A percentile compares a stretch with the other conserved stretches of the same genome.
Evolutionary conservation across 64 coral and sea anemone genomes (phyloP).

Genomic region (Cladopsammia gracilis): DNA sequence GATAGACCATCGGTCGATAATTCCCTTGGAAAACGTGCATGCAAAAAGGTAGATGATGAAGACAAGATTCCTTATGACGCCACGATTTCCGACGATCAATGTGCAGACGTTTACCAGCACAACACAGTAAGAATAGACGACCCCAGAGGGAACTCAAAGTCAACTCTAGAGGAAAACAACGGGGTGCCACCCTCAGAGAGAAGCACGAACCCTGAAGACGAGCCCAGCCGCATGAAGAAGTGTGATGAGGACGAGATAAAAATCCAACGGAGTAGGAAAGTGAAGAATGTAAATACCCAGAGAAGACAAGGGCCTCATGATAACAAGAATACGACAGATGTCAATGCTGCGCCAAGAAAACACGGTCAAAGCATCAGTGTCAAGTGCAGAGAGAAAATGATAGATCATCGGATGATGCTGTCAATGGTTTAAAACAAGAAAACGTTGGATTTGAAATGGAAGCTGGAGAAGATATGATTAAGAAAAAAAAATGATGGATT

Average conservation of each 20-base stretch:
- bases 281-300: constrained; percentile 8
- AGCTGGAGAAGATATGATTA: constrained; percentile 12
- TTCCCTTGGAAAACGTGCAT: constrained; percentile 9
- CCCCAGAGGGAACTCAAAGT: constrained; percentile 11
- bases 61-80: constrained; percentile 20
- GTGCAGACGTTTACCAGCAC: constrained; percentile 11
- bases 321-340: not conserved
- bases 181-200: not conserved
- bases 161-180: constrained; percentile 3
- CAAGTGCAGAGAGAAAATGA: not conserved
- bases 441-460: constrained; percentile 8
- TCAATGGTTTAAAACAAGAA: constrained; percentile 13
- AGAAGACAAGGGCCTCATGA: not conserved
- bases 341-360: constrained; percentile 3
- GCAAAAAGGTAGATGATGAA: constrained; percentile 17
- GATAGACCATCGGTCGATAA: not conserved
- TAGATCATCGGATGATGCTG: not conserved
- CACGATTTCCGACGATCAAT: constrained; percentile 7
- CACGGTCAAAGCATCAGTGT: not conserved
- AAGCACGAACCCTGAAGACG: not conserved
- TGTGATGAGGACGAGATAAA: constrained; percentile 20
- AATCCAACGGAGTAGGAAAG: not conserved
- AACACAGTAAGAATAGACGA: constrained; percentile 6
- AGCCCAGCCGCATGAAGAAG: not conserved
- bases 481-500: not conserved